Evolutionary conservation across 2,113 vertebrate species (phyloP), one percentile per base, ranked within the genome.

Genomic region (Apus apus): DNA sequence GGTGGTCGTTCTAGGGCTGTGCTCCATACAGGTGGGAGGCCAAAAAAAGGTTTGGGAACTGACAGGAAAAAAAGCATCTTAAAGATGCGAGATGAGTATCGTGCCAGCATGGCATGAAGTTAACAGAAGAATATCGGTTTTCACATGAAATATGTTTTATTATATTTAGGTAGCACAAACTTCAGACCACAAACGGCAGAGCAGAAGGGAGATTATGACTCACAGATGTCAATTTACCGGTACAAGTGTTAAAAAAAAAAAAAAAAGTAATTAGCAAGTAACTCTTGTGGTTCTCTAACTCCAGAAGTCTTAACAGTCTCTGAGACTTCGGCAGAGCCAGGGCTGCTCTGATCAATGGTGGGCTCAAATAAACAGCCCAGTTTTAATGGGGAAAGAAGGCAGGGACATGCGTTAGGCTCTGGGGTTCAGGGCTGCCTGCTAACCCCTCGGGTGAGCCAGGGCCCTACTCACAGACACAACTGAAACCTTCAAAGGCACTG

Each of bases 141-240:
- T 92, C 79, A 79, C 93, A 84, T 81, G 94, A 97, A 96, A 74
- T 91, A 67, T 75, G 50, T 85, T 96, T 93, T 95, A 93, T 94
- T 93, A 48, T 90, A 89, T 86, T 89, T 93, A 90, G 95, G 89
- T 87, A 95, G 90, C 85, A 94, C 96, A 97, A 96, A 93, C 96
- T 94, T 85, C 76, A 97, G 97, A 98, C 98, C 98, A 95, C 98
- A 98, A 98, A 98, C 97, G 92, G 97, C 85, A 96, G 84, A 93
- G 87, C 90, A 94, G 83, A 80, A 94, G 92, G 85, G 81, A 97
- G 96, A 65, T 91, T 94, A 97, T 98, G 98, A 98, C 97, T 98
- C 98, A 98, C 96, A 98, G 94, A 96, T 90, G 96, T 91, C 94
- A 91, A 96, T 95, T 98, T 98, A 98, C 97, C 91, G 97, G 97